Evolutionary conservation across 2,797 vertebrate species (phyloP), one percentile per base, ranked within the genome.

Genomic region (Anguilla marmorata): DNA sequence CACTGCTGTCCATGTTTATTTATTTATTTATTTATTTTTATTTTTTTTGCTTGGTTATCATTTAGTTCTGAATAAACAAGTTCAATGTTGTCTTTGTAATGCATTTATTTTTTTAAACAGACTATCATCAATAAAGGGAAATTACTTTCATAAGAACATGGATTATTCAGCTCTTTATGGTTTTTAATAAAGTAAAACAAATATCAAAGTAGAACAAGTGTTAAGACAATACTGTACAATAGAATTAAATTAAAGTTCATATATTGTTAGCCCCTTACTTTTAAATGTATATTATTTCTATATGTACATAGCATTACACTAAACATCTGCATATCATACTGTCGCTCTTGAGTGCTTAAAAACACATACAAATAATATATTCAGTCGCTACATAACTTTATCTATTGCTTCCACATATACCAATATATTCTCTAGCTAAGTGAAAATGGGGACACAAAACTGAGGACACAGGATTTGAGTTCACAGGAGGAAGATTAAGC

Each of bases 181-280:
- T 41, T 79, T 16, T 79, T 41, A 41, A 45, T 41, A 79, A 79
- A 79, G 74, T 19, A 79, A 79, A 79, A 79, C 33, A 79, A 79
- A 21, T 79, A 21, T 7, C 16, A 41, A 45, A 41, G 33, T 69
- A 58, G 63, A 69, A 27, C 33, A 41, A 30, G 33, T 79, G 33
- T 41, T 37, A 45, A 41, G 33, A 79, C 33, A 41, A 45, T 45
- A 41, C 7, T 21, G 11, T 79, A 19, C 27, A 74, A 16, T 74
- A 33, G 1, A 33, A 12, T 30, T 30, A 8, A 27, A n/a, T 69
- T 69, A 27, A 27, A 69, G 5, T 21, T 63, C 21, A 24, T 4
- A 33, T 30, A 74, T 30, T 19, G 12, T 12, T 69, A 69, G 66
- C 69, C 4, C 33, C 37, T 41, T 14, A 16, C 33, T 41, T 45